These are phyloP conservation scores for Onychostoma macrolepis DNA, from an alignment of 2,113 vertebrate species.

Conservation along the genomic window DNA sequence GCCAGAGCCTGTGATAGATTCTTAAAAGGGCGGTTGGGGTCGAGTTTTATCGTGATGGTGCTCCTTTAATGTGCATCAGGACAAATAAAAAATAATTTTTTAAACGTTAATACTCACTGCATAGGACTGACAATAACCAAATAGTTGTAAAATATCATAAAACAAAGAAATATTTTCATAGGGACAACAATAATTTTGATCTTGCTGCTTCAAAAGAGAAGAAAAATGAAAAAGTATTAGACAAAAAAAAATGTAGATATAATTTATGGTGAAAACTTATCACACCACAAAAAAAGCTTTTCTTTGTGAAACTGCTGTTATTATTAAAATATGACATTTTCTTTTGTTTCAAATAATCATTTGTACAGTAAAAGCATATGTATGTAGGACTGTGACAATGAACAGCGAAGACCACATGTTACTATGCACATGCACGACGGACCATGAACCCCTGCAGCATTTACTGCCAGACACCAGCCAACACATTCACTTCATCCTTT, in stretches of 20 bases:
- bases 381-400: slow-evolving; percentile 56
- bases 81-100: neutral
- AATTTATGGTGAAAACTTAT: slow-evolving; percentile 61
- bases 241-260: slow-evolving; percentile 47
- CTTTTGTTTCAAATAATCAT: slow-evolving; percentile 66
- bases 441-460: slow-evolving; percentile 10
- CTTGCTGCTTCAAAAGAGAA: slow-evolving; percentile 47
- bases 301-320: slow-evolving; percentile 55
- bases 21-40: neutral
- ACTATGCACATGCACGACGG: slow-evolving; percentile 55
- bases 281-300: slow-evolving; percentile 58
- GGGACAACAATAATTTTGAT: neutral
- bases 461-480: slow-evolving; percentile 36
- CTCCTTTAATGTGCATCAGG: slow-evolving; percentile 1
- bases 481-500: neutral
- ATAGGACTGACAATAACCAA: neutral
- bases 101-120: neutral
- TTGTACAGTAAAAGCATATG: slow-evolving; percentile 71
- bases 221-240: slow-evolving; percentile 48
- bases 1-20: neutral
- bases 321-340: slow-evolving; percentile 62
- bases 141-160: neutral
- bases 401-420: slow-evolving; percentile 66
- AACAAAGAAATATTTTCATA: neutral
- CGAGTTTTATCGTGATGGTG: neutral